These are phyloP conservation scores for Lampropteryx suffumata DNA, from an alignment of 2,888 invertebrate genomes.

Conservation along the genomic window DNA sequence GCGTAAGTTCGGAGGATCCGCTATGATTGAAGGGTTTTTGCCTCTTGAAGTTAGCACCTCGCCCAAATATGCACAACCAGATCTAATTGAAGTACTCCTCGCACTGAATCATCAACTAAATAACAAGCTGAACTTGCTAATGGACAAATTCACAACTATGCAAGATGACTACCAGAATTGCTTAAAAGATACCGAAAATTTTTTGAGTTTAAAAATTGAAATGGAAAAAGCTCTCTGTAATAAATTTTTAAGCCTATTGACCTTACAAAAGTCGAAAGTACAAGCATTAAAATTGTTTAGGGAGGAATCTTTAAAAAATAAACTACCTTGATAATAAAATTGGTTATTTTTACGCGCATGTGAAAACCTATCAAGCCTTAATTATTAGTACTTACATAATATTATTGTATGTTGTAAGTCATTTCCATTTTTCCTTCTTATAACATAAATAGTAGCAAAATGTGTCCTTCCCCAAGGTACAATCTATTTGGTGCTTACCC, in stretches of 20 bases:
- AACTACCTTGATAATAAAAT: no score
- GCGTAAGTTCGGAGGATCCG: slow-evolving; percentile 43
- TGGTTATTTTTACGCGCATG: no score
- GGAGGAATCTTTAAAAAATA: neutral
- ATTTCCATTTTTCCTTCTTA: no score
- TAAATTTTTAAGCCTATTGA: slow-evolving; percentile 56
- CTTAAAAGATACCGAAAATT: slow-evolving; percentile 63
- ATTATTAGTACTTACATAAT: no score
- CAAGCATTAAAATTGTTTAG: neutral
- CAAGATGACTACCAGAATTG: slow-evolving; percentile 58
- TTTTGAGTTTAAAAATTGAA: slow-evolving; percentile 62
- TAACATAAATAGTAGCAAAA: no score
- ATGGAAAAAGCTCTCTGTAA: slow-evolving; percentile 64
- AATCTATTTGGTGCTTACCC: no score
- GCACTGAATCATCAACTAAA: slow-evolving; percentile 54
- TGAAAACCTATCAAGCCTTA: no score
- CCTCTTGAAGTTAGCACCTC: slow-evolving; percentile 54
- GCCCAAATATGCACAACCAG: slow-evolving; percentile 43
- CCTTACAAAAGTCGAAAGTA: slow-evolving; percentile 40
- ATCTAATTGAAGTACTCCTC: slow-evolving; percentile 57
- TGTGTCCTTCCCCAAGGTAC: no score
- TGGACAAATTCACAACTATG: slow-evolving; percentile 42
- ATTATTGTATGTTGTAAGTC: no score
- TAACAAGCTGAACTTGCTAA: slow-evolving; percentile 43
- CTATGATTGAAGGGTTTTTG: slow-evolving; percentile 62